Evolutionary conservation across 2,797 vertebrate genomes (phyloP), one percentile per base, ranked within the genome.

Genomic region (Sphenodon punctatus): DNA sequence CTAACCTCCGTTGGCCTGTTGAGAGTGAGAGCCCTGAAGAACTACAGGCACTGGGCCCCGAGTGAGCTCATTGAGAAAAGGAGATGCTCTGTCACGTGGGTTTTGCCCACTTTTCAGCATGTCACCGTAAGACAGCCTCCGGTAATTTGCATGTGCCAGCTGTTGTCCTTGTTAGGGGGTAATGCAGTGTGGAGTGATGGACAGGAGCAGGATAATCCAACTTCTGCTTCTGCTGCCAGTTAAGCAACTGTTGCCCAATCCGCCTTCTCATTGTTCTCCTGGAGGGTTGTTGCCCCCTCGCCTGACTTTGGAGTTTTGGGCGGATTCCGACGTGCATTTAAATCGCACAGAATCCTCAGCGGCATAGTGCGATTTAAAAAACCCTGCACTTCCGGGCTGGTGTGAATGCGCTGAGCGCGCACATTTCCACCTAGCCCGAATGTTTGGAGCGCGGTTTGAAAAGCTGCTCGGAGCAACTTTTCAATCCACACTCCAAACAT

Each of bases 1-100:
- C 19, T 16, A 3, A 1, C 38, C 2, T 0, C n/a, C 2, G 17
- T 15, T 30, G 2, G 4, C 9, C 6, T 20, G 3, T 20, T 17
- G 2, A 2, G 1, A 38, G 8, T 7, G n/a, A 1, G 27, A 32
- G 32, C 17, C 17, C n/a, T 4, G 7, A 38, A 76, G 43, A 76
- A 78, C 74, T 68, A 36, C 78, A 32, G 17, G 5, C 22, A 22
- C 25, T 25, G 36, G 34, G 1, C 2, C 8, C 5, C 23, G 45
- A 75, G 43, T 5, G 48, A 83, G 46, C 32, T 53, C 65, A 23
- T 8, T 1, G 16, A 32, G 0, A 3, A 8, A 1, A n/a, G 20
- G 9, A 2, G 2, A 4, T 10, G 2, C 25, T 3, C n/a, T 17
- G 19, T 9, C 10, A 19, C 34, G 19, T 15, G 20, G 4, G 6